A percentile compares a stretch with the other conserved stretches of the same genome.
Conservation (phyloP, 2,888 invertebrate genomes). For the Rhingia campestris region DNA sequence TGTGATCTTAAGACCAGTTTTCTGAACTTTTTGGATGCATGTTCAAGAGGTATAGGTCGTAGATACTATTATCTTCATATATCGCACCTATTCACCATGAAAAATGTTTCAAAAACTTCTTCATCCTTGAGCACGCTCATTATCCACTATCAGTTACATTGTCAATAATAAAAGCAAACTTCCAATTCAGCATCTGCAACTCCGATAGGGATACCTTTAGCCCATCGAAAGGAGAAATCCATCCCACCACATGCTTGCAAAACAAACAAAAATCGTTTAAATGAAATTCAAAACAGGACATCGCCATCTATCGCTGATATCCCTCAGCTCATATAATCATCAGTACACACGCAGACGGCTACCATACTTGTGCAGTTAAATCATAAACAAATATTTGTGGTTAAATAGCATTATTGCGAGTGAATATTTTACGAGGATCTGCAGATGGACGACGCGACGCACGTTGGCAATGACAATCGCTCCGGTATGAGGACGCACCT, state of each 20-base stretch:
- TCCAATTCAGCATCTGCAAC: no score
- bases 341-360: constrained; percentile 2
- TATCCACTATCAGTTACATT: no score
- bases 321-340: neutral
- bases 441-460: constrained; percentile 44
- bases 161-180: no score
- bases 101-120: no score
- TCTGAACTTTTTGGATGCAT: no score
- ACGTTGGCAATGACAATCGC: neutral
- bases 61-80: no score
- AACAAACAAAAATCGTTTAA: constrained; percentile 48
- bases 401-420: constrained; percentile 63
- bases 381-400: constrained; percentile 70
- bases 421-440: constrained; percentile 63
- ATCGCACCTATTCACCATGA: no score
- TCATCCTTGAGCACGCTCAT: no score
- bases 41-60: no score
- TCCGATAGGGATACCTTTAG: no score
- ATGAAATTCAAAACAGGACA: constrained; percentile 32
- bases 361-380: constrained; percentile 36
- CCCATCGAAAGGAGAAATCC: constrained; percentile 1
- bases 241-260: constrained; percentile 1
- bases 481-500: constrained; percentile 34
- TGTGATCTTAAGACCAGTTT: no score
- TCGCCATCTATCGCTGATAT: constrained; percentile 20